Evolutionary conservation across 1,140 invertebrate species (phyloP).

Genomic region (Micrasema minimum): DNA sequence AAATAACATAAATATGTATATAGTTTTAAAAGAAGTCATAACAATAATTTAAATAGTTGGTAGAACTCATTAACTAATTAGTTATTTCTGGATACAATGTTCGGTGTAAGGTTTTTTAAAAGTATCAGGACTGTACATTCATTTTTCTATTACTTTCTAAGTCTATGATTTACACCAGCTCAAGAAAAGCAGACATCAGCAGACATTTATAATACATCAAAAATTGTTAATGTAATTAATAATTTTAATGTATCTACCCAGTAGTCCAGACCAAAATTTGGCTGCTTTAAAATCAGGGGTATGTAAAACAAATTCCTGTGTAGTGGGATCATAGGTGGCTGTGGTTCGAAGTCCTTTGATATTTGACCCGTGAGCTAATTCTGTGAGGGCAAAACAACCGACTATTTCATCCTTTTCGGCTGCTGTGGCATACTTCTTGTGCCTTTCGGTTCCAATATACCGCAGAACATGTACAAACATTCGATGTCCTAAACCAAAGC

Average conservation of each 20-base stretch:
- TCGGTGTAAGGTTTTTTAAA: no score
- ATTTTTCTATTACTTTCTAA: not conserved
- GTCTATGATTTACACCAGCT: not conserved
- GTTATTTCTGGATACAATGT: no score
- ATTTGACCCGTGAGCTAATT: slow-evolving; percentile 88
- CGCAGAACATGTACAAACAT: slow-evolving; percentile 70
- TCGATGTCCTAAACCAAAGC: slow-evolving; percentile 70
- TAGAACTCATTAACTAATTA: no score
- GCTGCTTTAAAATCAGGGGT: slow-evolving; percentile 87
- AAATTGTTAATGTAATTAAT: no score
- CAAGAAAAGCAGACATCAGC: not conserved
- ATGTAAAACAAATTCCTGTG: slow-evolving; percentile 81
- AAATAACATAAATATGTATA: not conserved
- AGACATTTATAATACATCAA: no score
- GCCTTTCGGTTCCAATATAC: slow-evolving; percentile 69
- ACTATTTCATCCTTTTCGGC: slow-evolving; percentile 68
- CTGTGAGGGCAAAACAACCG: slow-evolving; percentile 86
- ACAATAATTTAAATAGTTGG: no score
- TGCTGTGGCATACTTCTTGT: slow-evolving; percentile 70
- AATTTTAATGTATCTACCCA: slow-evolving; percentile 60
- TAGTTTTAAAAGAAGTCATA: no score
- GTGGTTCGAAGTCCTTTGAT: slow-evolving; percentile 84
- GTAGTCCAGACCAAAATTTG: slow-evolving; percentile 84
- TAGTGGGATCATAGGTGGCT: slow-evolving; percentile 80
- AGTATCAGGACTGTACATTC: no score